Percentiles rank a stretch among this genome's conserved stretches.
phyloP scores from a whole-genome alignment of 2,797 vertebrate species.

The Bradypodion pumilum region DNA sequence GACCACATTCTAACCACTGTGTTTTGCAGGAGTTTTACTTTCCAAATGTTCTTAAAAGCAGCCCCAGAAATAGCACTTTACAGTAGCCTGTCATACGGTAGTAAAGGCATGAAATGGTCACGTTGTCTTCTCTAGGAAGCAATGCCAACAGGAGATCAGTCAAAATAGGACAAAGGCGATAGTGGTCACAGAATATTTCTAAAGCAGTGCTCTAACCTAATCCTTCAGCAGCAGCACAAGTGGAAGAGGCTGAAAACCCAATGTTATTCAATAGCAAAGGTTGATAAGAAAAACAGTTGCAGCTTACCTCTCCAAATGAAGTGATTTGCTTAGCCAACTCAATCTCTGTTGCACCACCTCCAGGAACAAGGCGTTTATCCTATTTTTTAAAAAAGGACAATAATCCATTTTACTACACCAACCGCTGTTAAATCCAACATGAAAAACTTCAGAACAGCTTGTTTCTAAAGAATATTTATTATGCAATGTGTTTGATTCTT shows the following conservation, averaged over 20 bases:
- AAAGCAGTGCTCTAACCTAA: not conserved
- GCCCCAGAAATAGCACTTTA: not conserved
- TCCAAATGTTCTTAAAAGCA: not conserved
- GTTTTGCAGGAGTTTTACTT: not conserved
- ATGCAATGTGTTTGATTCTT: not conserved
- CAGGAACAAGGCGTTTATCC: conserved; percentile 94
- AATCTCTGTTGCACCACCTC: conserved; percentile 95
- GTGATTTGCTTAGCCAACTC: conserved; percentile 94
- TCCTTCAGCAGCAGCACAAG: not conserved
- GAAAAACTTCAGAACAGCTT: not conserved
- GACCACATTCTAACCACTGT: not conserved
- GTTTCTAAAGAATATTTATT: not conserved
- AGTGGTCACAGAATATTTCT: not conserved
- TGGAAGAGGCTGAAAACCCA: not conserved
- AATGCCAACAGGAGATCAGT: not conserved
- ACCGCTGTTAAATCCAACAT: not conserved
- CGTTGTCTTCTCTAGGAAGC: not conserved
- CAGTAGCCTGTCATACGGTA: not conserved
- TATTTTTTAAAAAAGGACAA: conserved; percentile 56
- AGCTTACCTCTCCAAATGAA: conserved; percentile 91
- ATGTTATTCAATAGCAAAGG: not conserved
- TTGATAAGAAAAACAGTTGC: not conserved
- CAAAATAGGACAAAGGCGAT: not conserved
- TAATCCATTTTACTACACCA: not conserved
- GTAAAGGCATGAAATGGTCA: not conserved